A percentile compares a stretch with the other conserved stretches of the same genome.
These are phyloP conservation scores for Eupelmus urozonus DNA, from an alignment of 2,888 invertebrate species.

Conservation along the genomic window DNA sequence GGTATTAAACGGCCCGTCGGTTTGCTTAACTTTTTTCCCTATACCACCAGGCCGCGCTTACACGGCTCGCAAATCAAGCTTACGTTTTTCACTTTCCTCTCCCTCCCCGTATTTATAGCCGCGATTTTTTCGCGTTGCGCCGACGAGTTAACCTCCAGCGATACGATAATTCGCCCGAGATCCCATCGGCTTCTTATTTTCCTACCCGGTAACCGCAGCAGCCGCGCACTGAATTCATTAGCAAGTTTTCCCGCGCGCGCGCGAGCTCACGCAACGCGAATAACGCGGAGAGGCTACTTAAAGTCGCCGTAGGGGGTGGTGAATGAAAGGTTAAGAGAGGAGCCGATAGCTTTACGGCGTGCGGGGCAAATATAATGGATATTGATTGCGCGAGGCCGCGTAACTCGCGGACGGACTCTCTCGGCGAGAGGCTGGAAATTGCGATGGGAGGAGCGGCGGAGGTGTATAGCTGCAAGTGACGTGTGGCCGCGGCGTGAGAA, in stretches of 20 bases:
- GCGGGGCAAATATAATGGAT: slow-evolving; percentile 15
- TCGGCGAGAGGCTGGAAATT: background rate
- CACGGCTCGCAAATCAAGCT: slow-evolving; percentile 38
- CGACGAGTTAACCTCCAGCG: slow-evolving; percentile 31
- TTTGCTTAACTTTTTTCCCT: background rate
- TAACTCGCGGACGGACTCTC: background rate
- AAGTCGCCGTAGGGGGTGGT: background rate
- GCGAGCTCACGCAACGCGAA: slow-evolving; percentile 25
- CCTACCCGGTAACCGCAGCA: background rate
- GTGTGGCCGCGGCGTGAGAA: slow-evolving; percentile 37
- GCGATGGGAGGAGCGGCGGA: background rate
- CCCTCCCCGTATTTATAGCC: slow-evolving; percentile 33
- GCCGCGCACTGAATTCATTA: slow-evolving; percentile 63
- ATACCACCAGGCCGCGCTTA: no score
- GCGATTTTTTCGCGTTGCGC: slow-evolving; percentile 49
- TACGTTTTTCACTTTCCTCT: background rate
- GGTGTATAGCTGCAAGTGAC: background rate
- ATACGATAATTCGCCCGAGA: slow-evolving; percentile 64
- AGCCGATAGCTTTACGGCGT: background rate
- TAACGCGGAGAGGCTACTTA: slow-evolving; percentile 12
- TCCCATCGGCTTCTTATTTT: slow-evolving; percentile 51
- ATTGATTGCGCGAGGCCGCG: slow-evolving; percentile 12
- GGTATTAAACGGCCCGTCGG: slow-evolving; percentile 30
- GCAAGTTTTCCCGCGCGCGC: slow-evolving; percentile 59
- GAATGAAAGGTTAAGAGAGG: background rate